Evolutionary conservation across 2,888 invertebrate genomes (phyloP).

Genomic region (Cheilosia grossa): DNA sequence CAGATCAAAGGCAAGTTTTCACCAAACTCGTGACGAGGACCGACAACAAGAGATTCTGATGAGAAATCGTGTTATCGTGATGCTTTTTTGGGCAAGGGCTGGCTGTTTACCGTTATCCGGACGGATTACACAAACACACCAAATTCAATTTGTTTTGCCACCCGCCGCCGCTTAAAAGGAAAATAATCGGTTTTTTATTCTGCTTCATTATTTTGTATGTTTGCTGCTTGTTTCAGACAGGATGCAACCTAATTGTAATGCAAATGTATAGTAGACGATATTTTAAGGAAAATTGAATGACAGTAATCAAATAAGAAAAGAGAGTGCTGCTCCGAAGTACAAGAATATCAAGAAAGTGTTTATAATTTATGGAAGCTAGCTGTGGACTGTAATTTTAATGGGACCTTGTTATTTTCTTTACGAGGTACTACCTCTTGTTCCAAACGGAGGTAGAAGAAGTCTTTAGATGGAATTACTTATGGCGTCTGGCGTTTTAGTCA

Average conservation of each 20-base stretch:
- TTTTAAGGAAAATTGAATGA: conserved; percentile 23
- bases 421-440: too few species aligned
- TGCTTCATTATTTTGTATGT: conserved; percentile 5
- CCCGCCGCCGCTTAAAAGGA: background rate
- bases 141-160: conserved; percentile 35
- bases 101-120: conserved; percentile 13
- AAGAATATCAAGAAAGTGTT: too few species aligned
- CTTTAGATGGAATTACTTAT: too few species aligned
- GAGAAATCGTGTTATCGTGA: conserved; percentile 24
- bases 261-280: conserved; percentile 15
- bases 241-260: conserved; percentile 30
- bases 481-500: too few species aligned
- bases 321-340: too few species aligned
- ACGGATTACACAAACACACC: conserved; percentile 10
- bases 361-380: too few species aligned
- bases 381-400: too few species aligned
- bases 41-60: background rate
- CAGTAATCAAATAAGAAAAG: conserved; percentile 22
- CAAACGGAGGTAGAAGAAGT: too few species aligned
- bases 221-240: background rate
- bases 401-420: too few species aligned
- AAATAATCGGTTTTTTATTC: conserved; percentile 11
- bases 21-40: background rate
- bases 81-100: background rate
- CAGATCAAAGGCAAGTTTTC: conserved; percentile 3